Evolutionary conservation across 2,888 invertebrate genomes (phyloP).

Genomic region (Tricholauxania praeusta): DNA sequence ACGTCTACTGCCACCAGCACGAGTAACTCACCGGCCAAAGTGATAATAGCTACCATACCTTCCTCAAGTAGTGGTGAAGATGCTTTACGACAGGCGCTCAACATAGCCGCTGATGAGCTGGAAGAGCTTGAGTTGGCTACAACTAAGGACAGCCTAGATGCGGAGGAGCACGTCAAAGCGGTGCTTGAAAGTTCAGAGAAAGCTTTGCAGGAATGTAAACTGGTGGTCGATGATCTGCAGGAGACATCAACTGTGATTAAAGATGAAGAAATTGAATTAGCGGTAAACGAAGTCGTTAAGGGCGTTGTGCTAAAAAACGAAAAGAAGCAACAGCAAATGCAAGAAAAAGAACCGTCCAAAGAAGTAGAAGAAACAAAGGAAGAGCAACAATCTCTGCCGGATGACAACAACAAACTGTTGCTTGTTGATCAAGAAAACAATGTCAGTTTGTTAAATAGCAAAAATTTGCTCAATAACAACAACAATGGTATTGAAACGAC

Average conservation of each 20-base stretch:
- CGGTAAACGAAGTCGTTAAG: slow-evolving; percentile 70
- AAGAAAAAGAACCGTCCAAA: slow-evolving; percentile 24
- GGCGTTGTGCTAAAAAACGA: slow-evolving; percentile 69
- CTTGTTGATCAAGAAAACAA: slow-evolving; percentile 49
- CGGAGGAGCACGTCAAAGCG: slow-evolving; percentile 70
- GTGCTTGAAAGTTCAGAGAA: slow-evolving; percentile 70
- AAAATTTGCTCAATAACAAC: slow-evolving; percentile 62
- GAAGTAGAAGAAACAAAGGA: neutral
- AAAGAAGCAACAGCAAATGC: slow-evolving; percentile 55
- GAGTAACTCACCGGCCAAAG: slow-evolving; percentile 30
- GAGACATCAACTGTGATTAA: slow-evolving; percentile 68
- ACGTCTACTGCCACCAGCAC: slow-evolving; percentile 35
- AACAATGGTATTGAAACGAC: slow-evolving; percentile 44
- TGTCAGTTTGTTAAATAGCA: slow-evolving; percentile 60
- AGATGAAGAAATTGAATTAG: slow-evolving; percentile 71
- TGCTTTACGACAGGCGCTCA: slow-evolving; percentile 67
- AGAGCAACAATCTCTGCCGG: neutral
- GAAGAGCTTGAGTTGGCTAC: slow-evolving; percentile 59
- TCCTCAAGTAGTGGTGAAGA: slow-evolving; percentile 56
- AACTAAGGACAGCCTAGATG: slow-evolving; percentile 59
- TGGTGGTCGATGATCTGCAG: slow-evolving; percentile 59
- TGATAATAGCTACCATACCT: slow-evolving; percentile 35
- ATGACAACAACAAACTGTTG: slow-evolving; percentile 42
- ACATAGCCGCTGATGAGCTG: slow-evolving; percentile 58
- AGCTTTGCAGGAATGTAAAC: slow-evolving; percentile 68